Evolutionary conservation across 2,113 vertebrate genomes (phyloP).

Genomic region (Uria lomvia): DNA sequence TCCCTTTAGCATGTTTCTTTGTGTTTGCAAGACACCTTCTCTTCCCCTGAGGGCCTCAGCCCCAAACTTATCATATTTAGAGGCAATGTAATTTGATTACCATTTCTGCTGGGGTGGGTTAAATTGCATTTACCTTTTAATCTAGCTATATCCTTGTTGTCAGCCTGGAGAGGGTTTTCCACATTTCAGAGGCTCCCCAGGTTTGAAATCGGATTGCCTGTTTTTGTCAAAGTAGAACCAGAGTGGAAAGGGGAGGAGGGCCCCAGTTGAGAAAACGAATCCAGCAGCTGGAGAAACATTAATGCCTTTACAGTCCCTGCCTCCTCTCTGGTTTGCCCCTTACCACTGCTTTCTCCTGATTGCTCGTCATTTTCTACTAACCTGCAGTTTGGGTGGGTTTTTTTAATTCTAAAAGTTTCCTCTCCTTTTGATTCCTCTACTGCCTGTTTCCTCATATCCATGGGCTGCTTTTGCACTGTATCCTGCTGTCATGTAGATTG

Average conservation of each 20-base stretch:
- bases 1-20: constrained; percentile 56
- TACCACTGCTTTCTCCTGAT: background rate
- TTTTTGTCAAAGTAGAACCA: constrained; percentile 6
- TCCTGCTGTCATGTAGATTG: constrained; percentile 63
- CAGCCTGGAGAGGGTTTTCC: constrained; percentile 18
- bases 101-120: constrained; percentile 60
- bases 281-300: background rate
- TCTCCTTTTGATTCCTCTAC: constrained; percentile 39
- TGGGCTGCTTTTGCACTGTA: constrained; percentile 13
- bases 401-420: constrained; percentile 42
- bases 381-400: background rate
- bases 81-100: constrained; percentile 72
- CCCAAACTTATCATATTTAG: constrained; percentile 70
- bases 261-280: background rate
- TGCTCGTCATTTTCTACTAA: background rate
- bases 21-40: constrained; percentile 62
- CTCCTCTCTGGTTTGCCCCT: background rate
- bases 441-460: background rate
- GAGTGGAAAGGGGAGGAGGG: background rate
- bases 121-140: constrained; percentile 76
- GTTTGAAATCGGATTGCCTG: background rate
- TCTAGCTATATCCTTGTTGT: constrained; percentile 53
- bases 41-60: background rate
- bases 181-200: constrained; percentile 23
- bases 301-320: background rate